Evolutionary conservation across 1,140 invertebrate genomes (phyloP), one percentile per base, ranked within the genome.

Genomic region (Drosophila yakuba): DNA sequence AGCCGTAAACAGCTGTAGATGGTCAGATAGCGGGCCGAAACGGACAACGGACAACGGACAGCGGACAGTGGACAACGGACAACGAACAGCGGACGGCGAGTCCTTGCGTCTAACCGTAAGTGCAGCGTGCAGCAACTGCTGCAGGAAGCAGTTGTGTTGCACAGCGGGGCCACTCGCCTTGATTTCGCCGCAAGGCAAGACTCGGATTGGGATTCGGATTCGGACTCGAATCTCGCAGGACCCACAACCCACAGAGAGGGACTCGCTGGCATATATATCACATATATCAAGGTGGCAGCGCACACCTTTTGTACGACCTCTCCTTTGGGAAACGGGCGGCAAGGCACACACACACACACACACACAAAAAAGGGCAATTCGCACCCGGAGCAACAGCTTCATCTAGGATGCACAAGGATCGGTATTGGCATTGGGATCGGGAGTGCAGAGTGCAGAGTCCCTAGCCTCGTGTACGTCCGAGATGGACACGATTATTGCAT

Each of bases 401-500:
- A 86, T 86, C 60, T 67, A 54, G 57, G 36, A 35, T n/a, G 25
- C 25, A 25, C 25, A 25, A 25, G 14, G 25, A 25, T 38, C 32
- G n/a, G 10, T 4, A 20, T 39, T 20, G 56, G 38, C 17, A 25
- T 38, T 15, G 28, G 14, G 25, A 25, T 38, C 32, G n/a, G 8
- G 17, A 35, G 17, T 17, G 17, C 17, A 17, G 17, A 17, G 23
- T 23, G 23, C 23, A 23, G 23, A 23, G 23, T 54, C 20, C 36
- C 36, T 36, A 36, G 36, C 6, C 28, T 44, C 1, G 63, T n/a
- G 41, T 66, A 64, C 15, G 3, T n/a, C 47, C 14, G 38, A 17
- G 47, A 52, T 84, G 80, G 74, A 86, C 83, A 82, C 76, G 84
- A 88, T 88, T 89, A 88, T 88, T 89, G 84, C 84, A 77, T 88